phyloP scores from a whole-genome alignment of 2,113 vertebrate genomes.

The Urocolius indicus region DNA sequence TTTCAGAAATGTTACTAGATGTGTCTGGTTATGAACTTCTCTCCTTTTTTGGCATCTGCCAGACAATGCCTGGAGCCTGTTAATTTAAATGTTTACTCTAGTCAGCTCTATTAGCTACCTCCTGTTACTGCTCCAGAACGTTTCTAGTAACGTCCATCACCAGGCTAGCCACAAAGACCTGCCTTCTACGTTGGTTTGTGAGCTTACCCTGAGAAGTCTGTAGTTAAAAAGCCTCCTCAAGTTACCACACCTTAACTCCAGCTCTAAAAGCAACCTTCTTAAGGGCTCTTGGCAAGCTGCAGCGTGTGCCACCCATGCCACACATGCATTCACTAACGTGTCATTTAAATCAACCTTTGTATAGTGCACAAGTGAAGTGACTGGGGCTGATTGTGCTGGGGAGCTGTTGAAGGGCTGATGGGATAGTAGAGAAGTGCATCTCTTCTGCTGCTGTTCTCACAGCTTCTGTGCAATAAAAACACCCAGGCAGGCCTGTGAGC shows the following conservation, averaged over 20 bases:
- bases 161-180: not conserved
- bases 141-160: not conserved
- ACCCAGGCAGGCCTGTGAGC: not conserved
- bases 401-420: not conserved
- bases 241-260: not conserved
- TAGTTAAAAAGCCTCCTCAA: not conserved
- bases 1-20: not conserved
- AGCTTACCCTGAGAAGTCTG: not conserved
- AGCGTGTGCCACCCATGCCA: not conserved
- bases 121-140: not conserved
- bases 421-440: not conserved
- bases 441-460: not conserved
- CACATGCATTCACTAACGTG: too few species aligned
- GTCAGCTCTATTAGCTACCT: not conserved
- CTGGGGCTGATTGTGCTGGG: not conserved
- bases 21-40: not conserved
- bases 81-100: not conserved
- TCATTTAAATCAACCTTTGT: not conserved
- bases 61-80: not conserved
- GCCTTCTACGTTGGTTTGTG: not conserved
- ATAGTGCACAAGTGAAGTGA: not conserved
- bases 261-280: not conserved
- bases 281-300: not conserved
- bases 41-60: not conserved
- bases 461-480: not conserved